phyloP scores from a whole-genome alignment of 2,888 invertebrate genomes.

The Lottia scabra region DNA sequence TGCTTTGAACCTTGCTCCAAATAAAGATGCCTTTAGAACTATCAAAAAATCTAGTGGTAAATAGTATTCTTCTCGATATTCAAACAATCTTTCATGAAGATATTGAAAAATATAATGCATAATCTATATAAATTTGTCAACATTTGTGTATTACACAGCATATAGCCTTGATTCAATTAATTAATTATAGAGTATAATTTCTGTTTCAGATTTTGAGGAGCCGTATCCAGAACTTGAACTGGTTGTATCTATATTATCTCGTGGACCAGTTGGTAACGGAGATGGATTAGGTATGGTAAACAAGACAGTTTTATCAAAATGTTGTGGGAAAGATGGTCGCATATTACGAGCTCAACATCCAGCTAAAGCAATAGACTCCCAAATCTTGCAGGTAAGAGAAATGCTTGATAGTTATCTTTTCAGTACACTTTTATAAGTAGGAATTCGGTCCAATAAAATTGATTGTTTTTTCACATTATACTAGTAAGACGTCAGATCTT shows the following conservation, averaged over 20 bases:
- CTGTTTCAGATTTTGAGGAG: not conserved
- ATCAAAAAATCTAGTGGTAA: constrained; percentile 42
- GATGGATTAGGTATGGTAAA: constrained; percentile 12
- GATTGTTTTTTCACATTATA: not conserved
- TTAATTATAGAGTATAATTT: not conserved
- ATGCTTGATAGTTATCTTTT: not conserved
- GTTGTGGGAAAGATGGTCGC: constrained; percentile 38
- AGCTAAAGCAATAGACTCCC: constrained; percentile 37
- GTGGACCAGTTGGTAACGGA: constrained; percentile 17
- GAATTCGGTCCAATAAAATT: too few species aligned
- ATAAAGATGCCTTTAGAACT: constrained; percentile 59
- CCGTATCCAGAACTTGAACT: constrained; percentile 7
- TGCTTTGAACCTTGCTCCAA: constrained; percentile 49
- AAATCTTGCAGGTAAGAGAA: constrained; percentile 38
- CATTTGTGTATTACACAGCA: too few species aligned
- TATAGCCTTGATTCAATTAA: too few species aligned
- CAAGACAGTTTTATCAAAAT: constrained; percentile 22
- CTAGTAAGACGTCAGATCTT: too few species aligned
- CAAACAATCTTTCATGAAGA: too few species aligned
- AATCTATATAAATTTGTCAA: too few species aligned
- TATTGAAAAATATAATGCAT: too few species aligned
- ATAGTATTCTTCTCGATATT: too few species aligned
- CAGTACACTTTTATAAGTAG: not conserved
- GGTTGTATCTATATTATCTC: constrained; percentile 10
- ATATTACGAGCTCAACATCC: constrained; percentile 41